Percentiles rank a stretch among this genome's conserved stretches.
phyloP scores from a whole-genome alignment of 2,888 invertebrate species.

The Tenodera sinensis region DNA sequence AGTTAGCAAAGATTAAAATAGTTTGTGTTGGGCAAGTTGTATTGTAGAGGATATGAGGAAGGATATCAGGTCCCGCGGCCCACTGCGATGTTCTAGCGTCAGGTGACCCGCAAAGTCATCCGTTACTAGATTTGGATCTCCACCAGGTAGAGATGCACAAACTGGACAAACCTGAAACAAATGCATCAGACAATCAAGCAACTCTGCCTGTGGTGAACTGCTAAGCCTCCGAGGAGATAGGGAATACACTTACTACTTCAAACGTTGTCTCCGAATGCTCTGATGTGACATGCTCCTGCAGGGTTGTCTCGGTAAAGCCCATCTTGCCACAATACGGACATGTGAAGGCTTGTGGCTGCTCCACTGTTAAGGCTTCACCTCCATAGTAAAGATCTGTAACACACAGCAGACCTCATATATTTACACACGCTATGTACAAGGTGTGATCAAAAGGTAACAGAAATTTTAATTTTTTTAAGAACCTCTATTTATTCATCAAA shows the following conservation, averaged over 20 bases:
- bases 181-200: slow-evolving; percentile 23
- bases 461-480: no score
- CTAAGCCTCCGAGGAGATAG: background rate
- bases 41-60: slow-evolving; percentile 72
- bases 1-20: background rate
- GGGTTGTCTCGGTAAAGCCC: slow-evolving; percentile 89
- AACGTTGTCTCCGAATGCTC: slow-evolving; percentile 89
- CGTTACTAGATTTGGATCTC: slow-evolving; percentile 95
- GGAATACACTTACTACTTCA: slow-evolving; percentile 70
- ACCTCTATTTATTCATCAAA: no score
- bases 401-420: no score
- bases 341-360: slow-evolving; percentile 93
- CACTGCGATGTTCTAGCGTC: slow-evolving; percentile 87
- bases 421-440: no score
- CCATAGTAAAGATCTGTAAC: slow-evolving; percentile 88
- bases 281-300: slow-evolving; percentile 82
- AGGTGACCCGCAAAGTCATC: slow-evolving; percentile 97
- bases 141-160: slow-evolving; percentile 93
- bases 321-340: slow-evolving; percentile 96
- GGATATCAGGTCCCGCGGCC: slow-evolving; percentile 81
- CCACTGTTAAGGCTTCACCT: slow-evolving; percentile 85
- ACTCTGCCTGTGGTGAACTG: background rate
- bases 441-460: no score
- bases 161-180: slow-evolving; percentile 86
- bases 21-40: slow-evolving; percentile 32